Conservation (phyloP, 2,888 invertebrate genomes). For the Heliconius erato region DNA sequence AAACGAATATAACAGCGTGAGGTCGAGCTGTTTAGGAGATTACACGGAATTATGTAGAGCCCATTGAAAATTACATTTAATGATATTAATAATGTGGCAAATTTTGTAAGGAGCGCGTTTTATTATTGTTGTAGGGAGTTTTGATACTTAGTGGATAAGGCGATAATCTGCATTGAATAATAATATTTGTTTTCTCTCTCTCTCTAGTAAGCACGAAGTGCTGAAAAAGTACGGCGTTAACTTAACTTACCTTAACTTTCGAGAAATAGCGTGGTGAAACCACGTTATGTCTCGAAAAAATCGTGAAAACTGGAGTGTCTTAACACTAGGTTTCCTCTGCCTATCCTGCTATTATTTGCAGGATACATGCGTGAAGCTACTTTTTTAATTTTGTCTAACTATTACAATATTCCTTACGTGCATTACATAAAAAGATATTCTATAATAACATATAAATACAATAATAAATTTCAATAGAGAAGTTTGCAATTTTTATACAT, state of each 20-base stretch:
- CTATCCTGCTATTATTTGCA: too few relatives aligned
- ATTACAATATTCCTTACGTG: too few relatives aligned
- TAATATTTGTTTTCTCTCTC: not conserved
- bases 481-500: too few relatives aligned
- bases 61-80: slow-evolving; percentile 41
- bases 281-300: not conserved
- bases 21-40: slow-evolving; percentile 51
- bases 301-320: not conserved
- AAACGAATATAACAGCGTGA: slow-evolving; percentile 49
- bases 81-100: slow-evolving; percentile 38
- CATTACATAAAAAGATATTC: too few relatives aligned
- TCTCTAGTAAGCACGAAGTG: not conserved
- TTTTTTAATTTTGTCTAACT: too few relatives aligned
- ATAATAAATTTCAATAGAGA: too few relatives aligned
- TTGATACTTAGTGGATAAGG: not conserved
- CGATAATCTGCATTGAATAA: slow-evolving; percentile 17
- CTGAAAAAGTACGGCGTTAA: not conserved
- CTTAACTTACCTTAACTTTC: too few relatives aligned
- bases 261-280: not conserved
- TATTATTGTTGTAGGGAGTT: not conserved
- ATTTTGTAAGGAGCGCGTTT: not conserved
- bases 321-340: not conserved
- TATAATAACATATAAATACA: too few relatives aligned
- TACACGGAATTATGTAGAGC: slow-evolving; percentile 47
- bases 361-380: too few relatives aligned